phyloP scores from a whole-genome alignment of 2,888 invertebrate genomes.

The Amphipoea lucens region DNA sequence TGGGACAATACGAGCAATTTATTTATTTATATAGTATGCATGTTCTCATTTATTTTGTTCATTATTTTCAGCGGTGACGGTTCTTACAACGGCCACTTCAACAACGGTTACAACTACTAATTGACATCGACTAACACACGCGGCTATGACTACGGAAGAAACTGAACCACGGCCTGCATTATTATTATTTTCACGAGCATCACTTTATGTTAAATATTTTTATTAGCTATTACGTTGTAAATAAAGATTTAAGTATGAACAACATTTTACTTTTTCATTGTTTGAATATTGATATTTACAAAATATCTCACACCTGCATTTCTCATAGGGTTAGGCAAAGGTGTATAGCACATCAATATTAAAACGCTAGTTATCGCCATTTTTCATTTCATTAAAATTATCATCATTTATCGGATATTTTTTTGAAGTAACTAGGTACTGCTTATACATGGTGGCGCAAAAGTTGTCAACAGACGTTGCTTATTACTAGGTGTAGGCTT shows the following conservation, averaged over 20 bases:
- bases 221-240: slow-evolving; percentile 57
- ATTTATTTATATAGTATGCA: not conserved
- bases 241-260: slow-evolving; percentile 61
- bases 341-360: not conserved
- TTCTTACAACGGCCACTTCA: slow-evolving; percentile 73
- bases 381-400: not conserved
- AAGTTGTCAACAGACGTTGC: not conserved
- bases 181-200: slow-evolving; percentile 41
- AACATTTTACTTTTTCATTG: not conserved
- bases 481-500: too few relatives aligned
- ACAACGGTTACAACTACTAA: slow-evolving; percentile 74
- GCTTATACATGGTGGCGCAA: too few relatives aligned
- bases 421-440: too few relatives aligned
- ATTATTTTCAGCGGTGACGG: slow-evolving; percentile 73
- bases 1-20: not conserved
- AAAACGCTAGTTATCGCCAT: not conserved
- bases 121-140: slow-evolving; percentile 18
- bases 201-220: slow-evolving; percentile 60
- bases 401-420: too few relatives aligned
- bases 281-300: not conserved
- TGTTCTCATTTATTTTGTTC: slow-evolving; percentile 22
- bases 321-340: not conserved
- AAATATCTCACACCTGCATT: not conserved
- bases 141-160: slow-evolving; percentile 1
- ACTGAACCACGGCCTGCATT: not conserved